A percentile compares a stretch with the other conserved stretches of the same genome.
Evolutionary conservation across 2,113 vertebrate species (phyloP).

Genomic region (Chionomys nivalis): DNA sequence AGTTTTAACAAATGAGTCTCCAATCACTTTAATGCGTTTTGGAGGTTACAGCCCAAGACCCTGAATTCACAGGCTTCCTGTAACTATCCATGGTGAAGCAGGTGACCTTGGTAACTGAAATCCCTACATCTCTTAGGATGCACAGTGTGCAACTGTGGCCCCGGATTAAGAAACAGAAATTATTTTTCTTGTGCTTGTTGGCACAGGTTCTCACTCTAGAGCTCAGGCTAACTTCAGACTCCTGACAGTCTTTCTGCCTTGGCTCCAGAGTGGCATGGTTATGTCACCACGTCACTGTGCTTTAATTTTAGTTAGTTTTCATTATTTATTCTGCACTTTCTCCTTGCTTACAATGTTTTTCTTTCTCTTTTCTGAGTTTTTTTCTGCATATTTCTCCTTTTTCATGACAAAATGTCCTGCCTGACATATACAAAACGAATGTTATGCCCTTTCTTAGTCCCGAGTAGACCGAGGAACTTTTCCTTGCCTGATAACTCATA

Average conservation of each 20-base stretch:
- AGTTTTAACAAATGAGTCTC: conserved; percentile 17
- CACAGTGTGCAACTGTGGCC: neutral
- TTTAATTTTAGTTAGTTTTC: neutral
- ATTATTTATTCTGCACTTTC: neutral
- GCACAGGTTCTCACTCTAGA: neutral
- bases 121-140: neutral
- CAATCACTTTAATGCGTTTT: conserved; percentile 42
- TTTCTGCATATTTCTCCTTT: conserved; percentile 2
- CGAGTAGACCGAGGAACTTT: neutral
- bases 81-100: neutral
- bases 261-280: neutral
- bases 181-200: neutral
- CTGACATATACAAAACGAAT: neutral
- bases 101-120: conserved; percentile 14
- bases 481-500: neutral
- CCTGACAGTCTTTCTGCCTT: neutral
- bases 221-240: neutral
- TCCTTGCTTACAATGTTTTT: neutral
- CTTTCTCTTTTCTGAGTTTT: neutral
- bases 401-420: neutral
- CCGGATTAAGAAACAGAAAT: neutral
- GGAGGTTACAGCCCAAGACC: conserved; percentile 11
- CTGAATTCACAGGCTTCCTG: neutral
- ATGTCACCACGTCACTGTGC: neutral
- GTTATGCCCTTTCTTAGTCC: neutral